These are phyloP conservation scores for Cyaniris semiargus DNA, from an alignment of 2,888 invertebrate genomes.

Conservation along the genomic window DNA sequence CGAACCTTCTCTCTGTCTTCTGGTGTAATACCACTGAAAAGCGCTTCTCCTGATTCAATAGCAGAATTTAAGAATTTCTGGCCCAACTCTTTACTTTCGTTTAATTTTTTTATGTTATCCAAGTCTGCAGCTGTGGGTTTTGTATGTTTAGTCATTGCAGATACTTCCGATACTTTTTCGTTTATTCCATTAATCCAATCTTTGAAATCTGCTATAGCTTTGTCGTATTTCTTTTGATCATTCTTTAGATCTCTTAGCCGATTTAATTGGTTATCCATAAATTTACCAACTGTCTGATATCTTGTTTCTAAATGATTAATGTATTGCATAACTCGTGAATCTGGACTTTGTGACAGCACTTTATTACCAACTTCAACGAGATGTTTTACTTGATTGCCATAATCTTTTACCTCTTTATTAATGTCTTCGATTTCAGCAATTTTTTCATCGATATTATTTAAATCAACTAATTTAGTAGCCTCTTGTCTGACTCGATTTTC, in stretches of 20 bases:
- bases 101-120: slow-evolving; percentile 87
- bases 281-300: slow-evolving; percentile 87
- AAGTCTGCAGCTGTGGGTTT: slow-evolving; percentile 89
- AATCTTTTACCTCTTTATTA: slow-evolving; percentile 82
- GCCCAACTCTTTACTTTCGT: slow-evolving; percentile 88
- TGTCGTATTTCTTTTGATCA: slow-evolving; percentile 85
- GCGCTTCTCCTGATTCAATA: slow-evolving; percentile 91
- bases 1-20: slow-evolving; percentile 93
- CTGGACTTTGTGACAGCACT: slow-evolving; percentile 88
- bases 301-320: slow-evolving; percentile 88
- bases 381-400: slow-evolving; percentile 84
- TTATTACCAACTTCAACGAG: slow-evolving; percentile 85
- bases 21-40: slow-evolving; percentile 92
- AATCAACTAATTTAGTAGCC: slow-evolving; percentile 85
- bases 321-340: slow-evolving; percentile 90
- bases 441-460: slow-evolving; percentile 85
- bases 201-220: slow-evolving; percentile 85
- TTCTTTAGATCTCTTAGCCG: slow-evolving; percentile 86
- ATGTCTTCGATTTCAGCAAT: slow-evolving; percentile 83
- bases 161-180: slow-evolving; percentile 85
- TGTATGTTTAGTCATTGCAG: slow-evolving; percentile 86
- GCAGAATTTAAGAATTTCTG: slow-evolving; percentile 88
- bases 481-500: slow-evolving; percentile 88
- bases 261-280: slow-evolving; percentile 84
- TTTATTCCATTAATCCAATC: slow-evolving; percentile 90